Evolutionary conservation across 2,888 invertebrate genomes (phyloP).

Genomic region (Limnephilus marmoratus): DNA sequence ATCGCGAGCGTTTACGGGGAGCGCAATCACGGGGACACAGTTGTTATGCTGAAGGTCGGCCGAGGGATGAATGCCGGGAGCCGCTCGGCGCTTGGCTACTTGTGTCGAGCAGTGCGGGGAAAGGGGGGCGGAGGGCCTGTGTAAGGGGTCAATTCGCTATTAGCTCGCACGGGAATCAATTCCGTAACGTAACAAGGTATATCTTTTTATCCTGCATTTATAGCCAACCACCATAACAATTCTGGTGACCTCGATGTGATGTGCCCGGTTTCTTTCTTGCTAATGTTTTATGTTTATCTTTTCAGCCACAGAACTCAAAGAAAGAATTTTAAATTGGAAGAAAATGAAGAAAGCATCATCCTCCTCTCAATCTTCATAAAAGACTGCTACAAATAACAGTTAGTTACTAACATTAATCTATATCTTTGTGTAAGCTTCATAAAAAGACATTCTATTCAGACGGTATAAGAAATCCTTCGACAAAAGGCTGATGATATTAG

Average conservation of each 20-base stretch:
- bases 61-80: too few relatives aligned
- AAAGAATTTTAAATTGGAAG: constrained; percentile 92
- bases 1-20: too few relatives aligned
- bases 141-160: too few relatives aligned
- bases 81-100: too few relatives aligned
- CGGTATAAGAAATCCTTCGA: neutral
- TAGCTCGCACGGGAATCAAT: too few relatives aligned
- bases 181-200: too few relatives aligned
- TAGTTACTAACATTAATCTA: constrained; percentile 33
- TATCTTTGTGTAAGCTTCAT: constrained; percentile 47
- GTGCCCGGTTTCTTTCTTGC: neutral
- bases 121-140: too few relatives aligned
- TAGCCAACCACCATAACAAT: neutral
- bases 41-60: too few relatives aligned
- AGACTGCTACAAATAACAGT: constrained; percentile 60
- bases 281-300: constrained; percentile 67
- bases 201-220: too few relatives aligned
- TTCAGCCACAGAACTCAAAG: constrained; percentile 89
- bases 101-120: too few relatives aligned
- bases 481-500: neutral
- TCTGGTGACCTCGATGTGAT: neutral
- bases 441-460: constrained; percentile 26
- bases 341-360: constrained; percentile 82
- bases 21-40: too few relatives aligned
- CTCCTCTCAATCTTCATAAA: constrained; percentile 70